Base-by-base conservation (phyloP, 30 jellyfish, hydroid and myxozoan species). In the Cassiopea andromeda region DNA sequence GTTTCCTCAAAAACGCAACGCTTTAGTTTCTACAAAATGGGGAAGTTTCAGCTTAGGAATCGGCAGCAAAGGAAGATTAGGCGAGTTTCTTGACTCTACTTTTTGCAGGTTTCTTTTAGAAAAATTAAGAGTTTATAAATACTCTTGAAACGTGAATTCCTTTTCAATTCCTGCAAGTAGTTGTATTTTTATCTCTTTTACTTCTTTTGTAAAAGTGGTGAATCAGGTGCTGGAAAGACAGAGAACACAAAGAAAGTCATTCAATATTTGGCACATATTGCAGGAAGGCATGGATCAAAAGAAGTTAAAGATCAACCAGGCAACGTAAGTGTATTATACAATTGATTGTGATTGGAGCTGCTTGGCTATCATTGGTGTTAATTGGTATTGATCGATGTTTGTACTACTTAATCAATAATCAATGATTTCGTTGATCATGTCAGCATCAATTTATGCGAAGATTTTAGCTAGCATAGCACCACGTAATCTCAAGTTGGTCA, bases 171-270 rank as follows among this genome's bases (percentile, higher is more conserved):
- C 12, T 6, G 7, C 12, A 54, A 10, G 64, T 6, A 6, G 64
- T 54, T 10, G 7, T 54, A 54, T 3, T 54, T 54, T 10, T 10
- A 54, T 54, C 64, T 54, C 75, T 43, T 49, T 13, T 75, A 19
- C 84, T 73, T 81, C 71, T 73, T n/a, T 72, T 75, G 9, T 54
- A 54, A 54, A 80, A 97, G 98, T 54, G 99, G 99, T 80, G 99
- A 97, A 79, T 97, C 99, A 81, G 99, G 99, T 60, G 99, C 99
- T 48, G 99, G 99, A 18, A 97, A 97, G 82, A 97, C 99, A 6
- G 99, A 97, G 88, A 97, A 97, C 87, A 97, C 99, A 12, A 97
- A 97, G 92, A 92, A 94, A 71, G 99, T 97, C 61, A 97, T 97
- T 50, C 99, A 97, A 54, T 97, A 97, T 85, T 92, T 97, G 38